Evolutionary conservation across 92 coral and sea anemone species (phyloP).

Genomic region (Zoanthus sansibaricus): DNA sequence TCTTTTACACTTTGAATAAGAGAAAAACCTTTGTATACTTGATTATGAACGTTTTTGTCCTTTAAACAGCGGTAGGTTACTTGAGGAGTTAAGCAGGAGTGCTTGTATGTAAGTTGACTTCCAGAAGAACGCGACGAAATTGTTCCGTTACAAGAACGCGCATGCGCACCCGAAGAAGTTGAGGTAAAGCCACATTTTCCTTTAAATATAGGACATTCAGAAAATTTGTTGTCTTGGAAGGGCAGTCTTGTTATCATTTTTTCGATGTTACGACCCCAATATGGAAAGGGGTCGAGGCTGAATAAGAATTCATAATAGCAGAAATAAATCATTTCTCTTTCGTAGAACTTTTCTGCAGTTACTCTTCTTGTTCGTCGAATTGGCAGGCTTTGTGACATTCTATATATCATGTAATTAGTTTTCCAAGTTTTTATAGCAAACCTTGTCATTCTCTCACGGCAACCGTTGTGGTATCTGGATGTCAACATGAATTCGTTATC

Average conservation of each 20-base stretch:
- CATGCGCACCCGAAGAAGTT: background rate
- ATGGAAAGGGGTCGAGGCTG: constrained; percentile 69
- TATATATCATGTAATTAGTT: constrained; percentile 56
- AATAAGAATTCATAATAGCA: constrained; percentile 66
- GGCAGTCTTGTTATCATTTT: constrained; percentile 55
- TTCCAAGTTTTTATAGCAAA: constrained; percentile 66
- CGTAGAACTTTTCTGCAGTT: constrained; percentile 53
- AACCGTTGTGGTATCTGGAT: constrained; percentile 71
- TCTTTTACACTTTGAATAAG: constrained; percentile 15
- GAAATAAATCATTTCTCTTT: constrained; percentile 54
- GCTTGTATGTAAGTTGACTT: background rate
- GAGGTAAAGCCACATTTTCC: constrained; percentile 34
- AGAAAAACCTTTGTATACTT: constrained; percentile 12
- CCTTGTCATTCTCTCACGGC: constrained; percentile 75
- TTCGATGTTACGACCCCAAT: constrained; percentile 88
- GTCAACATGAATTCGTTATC: constrained; percentile 64
- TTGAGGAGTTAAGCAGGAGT: background rate
- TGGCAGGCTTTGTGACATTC: constrained; percentile 81
- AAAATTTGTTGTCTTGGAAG: constrained; percentile 7
- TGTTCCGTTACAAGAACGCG: constrained; percentile 25
- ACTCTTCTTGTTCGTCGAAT: constrained; percentile 35
- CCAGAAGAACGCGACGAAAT: constrained; percentile 1
- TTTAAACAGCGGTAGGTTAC: constrained; percentile 24
- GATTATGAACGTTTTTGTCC: background rate
- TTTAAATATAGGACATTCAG: background rate